These are phyloP conservation scores for Odontamblyopus lacepedii DNA, from an alignment of 2,797 vertebrate species.

Conservation along the genomic window DNA sequence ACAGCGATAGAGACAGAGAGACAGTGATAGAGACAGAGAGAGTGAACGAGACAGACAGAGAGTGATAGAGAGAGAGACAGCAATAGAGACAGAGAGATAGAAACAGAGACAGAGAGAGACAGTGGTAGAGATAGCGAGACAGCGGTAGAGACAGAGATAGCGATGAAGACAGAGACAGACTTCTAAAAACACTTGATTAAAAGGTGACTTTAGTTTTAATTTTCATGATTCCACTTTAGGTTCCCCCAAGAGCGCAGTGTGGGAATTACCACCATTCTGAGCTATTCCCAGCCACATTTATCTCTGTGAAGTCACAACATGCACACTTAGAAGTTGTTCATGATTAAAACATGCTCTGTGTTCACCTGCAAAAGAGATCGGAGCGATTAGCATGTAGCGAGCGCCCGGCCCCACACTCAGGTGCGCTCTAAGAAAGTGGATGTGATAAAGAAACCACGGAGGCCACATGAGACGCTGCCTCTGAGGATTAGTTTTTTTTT, in stretches of 20 bases:
- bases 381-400: constrained; percentile 36
- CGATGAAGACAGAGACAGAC: background rate
- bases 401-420: background rate
- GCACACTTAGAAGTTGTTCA: constrained; percentile 33
- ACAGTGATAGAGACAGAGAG: too few species aligned
- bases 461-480: constrained; percentile 15
- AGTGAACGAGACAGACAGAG: too few species aligned
- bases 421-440: constrained; percentile 29
- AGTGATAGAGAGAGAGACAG: too few species aligned
- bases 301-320: constrained; percentile 35
- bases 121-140: too few species aligned
- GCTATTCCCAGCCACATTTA: constrained; percentile 32
- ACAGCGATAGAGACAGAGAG: too few species aligned
- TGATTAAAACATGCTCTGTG: constrained; percentile 48
- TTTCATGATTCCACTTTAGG: constrained; percentile 3
- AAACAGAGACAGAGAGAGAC: too few species aligned
- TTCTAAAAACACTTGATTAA: constrained; percentile 1
- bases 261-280: constrained; percentile 24
- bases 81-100: too few species aligned
- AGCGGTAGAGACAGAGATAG: too few species aligned
- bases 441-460: constrained; percentile 50
- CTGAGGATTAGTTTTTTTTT: too few species aligned
- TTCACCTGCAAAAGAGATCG: constrained; percentile 32
- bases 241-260: constrained; percentile 15
- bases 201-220: background rate